Evolutionary conservation across 2,113 vertebrate species (phyloP).

Genomic region (Opisthocomus hoazin): DNA sequence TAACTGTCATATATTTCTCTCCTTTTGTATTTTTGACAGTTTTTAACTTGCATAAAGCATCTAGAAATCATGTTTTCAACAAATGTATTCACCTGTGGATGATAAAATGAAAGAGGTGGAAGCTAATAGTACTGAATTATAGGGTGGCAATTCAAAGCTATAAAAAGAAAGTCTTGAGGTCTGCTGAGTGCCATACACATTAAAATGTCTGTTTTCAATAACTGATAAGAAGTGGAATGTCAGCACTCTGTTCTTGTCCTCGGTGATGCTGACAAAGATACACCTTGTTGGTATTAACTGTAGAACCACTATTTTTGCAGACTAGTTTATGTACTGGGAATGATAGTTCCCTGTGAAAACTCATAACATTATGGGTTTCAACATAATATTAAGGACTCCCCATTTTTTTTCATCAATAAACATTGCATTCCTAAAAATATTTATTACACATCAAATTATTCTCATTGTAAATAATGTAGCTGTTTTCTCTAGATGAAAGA

Average conservation of each 20-base stretch:
- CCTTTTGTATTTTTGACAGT: slow-evolving; percentile 60
- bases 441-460: not conserved
- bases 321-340: not conserved
- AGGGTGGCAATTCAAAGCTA: slow-evolving; percentile 58
- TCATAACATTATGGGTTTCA: not conserved
- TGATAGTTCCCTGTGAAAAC: not conserved
- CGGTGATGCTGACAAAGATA: slow-evolving; percentile 31
- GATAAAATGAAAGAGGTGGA: slow-evolving; percentile 57
- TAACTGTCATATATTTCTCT: slow-evolving; percentile 51
- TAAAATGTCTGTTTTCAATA: slow-evolving; percentile 53
- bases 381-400: not conserved
- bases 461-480: not conserved
- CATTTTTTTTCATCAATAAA: not conserved
- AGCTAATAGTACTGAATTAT: slow-evolving; percentile 65
- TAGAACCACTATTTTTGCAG: not conserved
- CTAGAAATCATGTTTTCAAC: slow-evolving; percentile 62
- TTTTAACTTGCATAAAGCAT: slow-evolving; percentile 57
- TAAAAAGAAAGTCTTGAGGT: slow-evolving; percentile 55
- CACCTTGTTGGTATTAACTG: not conserved
- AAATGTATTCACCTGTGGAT: slow-evolving; percentile 65
- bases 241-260: slow-evolving; percentile 12
- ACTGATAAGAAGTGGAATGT: slow-evolving; percentile 33
- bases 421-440: not conserved
- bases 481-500: not conserved
- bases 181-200: slow-evolving; percentile 46